Conservation (phyloP, 30 jellyfish, hydroid and myxozoan genomes). For the Pseudorhiza aurosa region DNA sequence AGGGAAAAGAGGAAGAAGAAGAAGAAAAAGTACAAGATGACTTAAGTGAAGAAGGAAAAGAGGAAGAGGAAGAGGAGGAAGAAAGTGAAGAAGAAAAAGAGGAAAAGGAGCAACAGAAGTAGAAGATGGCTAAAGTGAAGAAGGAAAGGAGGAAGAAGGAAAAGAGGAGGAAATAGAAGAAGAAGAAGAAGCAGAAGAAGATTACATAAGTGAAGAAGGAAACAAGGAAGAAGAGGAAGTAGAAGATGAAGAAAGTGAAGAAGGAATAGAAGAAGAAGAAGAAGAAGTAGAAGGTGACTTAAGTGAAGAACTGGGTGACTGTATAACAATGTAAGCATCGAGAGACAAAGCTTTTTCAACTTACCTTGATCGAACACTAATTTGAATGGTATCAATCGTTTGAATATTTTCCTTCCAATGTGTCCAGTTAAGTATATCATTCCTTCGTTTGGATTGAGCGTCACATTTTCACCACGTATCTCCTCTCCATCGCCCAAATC, state of each 20-base stretch:
- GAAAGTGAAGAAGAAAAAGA: background rate
- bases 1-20: background rate
- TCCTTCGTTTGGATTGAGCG: conserved; percentile 83
- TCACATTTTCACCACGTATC: conserved; percentile 81
- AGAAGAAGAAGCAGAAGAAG: background rate
- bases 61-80: background rate
- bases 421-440: conserved; percentile 86
- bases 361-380: conserved; percentile 59
- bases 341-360: no score
- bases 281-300: background rate
- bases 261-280: background rate
- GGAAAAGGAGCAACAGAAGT: background rate
- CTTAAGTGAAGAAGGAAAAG: background rate
- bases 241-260: background rate
- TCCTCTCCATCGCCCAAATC: conserved; percentile 92
- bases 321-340: no score
- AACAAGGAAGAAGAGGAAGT: background rate
- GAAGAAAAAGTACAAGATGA: background rate
- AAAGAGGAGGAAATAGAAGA: background rate
- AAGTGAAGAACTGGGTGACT: background rate
- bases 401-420: conserved; percentile 73
- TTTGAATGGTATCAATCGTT: conserved; percentile 92
- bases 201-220: background rate
- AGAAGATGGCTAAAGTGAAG: background rate
- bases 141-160: background rate